A percentile compares a stretch with the other conserved stretches of the same genome.
phyloP scores from a whole-genome alignment of 2,888 invertebrate species.

The Girardia tigrina region DNA sequence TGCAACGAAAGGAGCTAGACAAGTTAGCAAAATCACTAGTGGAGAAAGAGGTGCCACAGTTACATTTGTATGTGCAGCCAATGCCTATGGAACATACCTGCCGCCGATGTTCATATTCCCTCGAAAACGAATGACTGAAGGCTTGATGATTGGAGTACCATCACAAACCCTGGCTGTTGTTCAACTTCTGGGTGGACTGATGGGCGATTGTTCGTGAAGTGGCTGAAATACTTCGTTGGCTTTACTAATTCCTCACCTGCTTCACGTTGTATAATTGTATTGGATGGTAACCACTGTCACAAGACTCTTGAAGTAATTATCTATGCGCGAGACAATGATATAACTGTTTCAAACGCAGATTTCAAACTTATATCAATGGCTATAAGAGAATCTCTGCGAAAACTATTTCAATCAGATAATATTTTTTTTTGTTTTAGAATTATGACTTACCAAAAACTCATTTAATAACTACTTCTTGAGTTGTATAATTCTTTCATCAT shows the following conservation, averaged over 20 bases:
- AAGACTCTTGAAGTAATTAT: no score
- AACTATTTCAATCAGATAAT: no score
- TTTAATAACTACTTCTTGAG: no score
- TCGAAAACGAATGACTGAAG: slow-evolving; percentile 30
- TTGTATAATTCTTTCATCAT: no score
- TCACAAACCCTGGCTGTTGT: slow-evolving; percentile 35
- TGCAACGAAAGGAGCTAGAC: slow-evolving; percentile 30
- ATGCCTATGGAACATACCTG: slow-evolving; percentile 35
- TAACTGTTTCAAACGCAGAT: no score
- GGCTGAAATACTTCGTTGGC: slow-evolving; percentile 36
- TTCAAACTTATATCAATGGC: no score
- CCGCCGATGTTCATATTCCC: slow-evolving; percentile 38
- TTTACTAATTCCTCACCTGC: slow-evolving; percentile 36
- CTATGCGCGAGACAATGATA: no score
- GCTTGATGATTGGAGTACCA: slow-evolving; percentile 35
- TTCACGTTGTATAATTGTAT: no score
- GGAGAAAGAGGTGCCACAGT: slow-evolving; percentile 37
- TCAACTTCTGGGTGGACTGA: slow-evolving; percentile 37
- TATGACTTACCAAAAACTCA: no score
- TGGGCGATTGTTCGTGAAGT: slow-evolving; percentile 37
- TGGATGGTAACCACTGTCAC: no score
- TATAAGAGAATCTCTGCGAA: no score
- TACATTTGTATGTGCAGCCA: slow-evolving; percentile 35
- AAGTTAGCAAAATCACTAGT: slow-evolving; percentile 32
- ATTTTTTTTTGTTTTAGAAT: no score